These are phyloP conservation scores for Hydractinia echinata DNA, from an alignment of 30 jellyfish, hydroid and myxozoan species.

Conservation along the genomic window DNA sequence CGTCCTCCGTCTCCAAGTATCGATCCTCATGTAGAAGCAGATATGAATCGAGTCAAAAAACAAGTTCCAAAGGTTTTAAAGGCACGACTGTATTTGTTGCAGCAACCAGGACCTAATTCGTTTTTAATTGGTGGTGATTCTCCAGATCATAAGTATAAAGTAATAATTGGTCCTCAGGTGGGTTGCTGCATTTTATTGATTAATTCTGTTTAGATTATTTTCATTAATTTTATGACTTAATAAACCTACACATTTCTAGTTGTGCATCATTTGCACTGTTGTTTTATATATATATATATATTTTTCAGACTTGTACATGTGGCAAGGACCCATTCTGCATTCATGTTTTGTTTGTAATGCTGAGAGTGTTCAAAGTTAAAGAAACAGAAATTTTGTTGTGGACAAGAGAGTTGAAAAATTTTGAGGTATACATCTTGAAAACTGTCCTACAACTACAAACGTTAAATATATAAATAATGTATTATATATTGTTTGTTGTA, in stretches of 20 bases:
- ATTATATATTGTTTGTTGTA: too few relatives aligned
- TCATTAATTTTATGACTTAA: background rate
- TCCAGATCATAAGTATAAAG: conserved; percentile 92
- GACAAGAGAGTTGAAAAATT: conserved; percentile 84
- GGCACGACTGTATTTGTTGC: conserved; percentile 82
- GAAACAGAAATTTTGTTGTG: conserved; percentile 86
- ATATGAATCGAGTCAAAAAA: conserved; percentile 67
- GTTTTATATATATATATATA: background rate
- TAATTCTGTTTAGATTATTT: background rate
- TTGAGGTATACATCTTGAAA: conserved; percentile 49
- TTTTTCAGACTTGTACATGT: conserved; percentile 83
- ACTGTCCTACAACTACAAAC: background rate
- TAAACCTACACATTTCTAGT: background rate
- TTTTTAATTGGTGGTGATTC: conserved; percentile 97
- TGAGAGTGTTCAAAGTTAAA: conserved; percentile 87
- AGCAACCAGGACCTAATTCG: conserved; percentile 93
- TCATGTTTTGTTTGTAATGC: conserved; percentile 84
- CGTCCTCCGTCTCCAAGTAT: conserved; percentile 52
- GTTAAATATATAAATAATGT: background rate
- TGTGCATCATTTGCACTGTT: background rate
- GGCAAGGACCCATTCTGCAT: conserved; percentile 92
- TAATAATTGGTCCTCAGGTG: conserved; percentile 93
- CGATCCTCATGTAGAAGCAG: conserved; percentile 76
- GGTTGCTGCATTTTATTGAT: background rate
- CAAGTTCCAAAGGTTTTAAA: conserved; percentile 75